These are phyloP conservation scores for Erannis defoliaria DNA, from an alignment of 2,888 invertebrate genomes.

Conservation along the genomic window DNA sequence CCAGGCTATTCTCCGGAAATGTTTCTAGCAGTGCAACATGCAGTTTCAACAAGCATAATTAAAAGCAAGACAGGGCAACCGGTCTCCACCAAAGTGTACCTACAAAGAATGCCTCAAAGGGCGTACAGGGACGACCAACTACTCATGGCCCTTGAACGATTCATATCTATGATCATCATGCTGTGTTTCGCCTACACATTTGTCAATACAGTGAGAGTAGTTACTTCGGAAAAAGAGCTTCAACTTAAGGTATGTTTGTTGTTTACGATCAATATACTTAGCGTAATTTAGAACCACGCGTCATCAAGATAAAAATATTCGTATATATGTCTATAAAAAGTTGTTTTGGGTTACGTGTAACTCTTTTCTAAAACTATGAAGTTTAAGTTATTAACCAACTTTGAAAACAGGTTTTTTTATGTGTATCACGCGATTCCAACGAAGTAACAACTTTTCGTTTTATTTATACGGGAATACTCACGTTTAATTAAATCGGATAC, in stretches of 20 bases:
- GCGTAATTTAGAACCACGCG: background rate
- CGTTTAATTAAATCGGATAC: too few species aligned
- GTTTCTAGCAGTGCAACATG: conserved; percentile 78
- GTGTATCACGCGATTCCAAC: too few species aligned
- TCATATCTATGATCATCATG: conserved; percentile 93
- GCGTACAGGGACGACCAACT: conserved; percentile 90
- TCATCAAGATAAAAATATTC: conserved; percentile 4
- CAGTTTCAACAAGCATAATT: conserved; percentile 76
- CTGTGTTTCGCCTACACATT: conserved; percentile 94
- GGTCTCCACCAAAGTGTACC: conserved; percentile 73
- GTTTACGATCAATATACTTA: conserved; percentile 4
- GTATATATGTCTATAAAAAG: background rate
- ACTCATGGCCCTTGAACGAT: conserved; percentile 88
- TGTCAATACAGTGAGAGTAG: conserved; percentile 91
- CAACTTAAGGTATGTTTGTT: conserved; percentile 88
- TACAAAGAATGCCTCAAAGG: conserved; percentile 91
- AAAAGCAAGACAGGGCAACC: conserved; percentile 70
- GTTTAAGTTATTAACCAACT: background rate
- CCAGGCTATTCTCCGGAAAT: conserved; percentile 79
- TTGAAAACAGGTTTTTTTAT: background rate
- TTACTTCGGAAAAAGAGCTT: conserved; percentile 92
- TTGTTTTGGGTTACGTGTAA: background rate
- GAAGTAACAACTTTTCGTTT: too few species aligned
- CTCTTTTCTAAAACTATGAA: background rate
- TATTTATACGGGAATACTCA: too few species aligned